Evolutionary conservation across 2,113 vertebrate species (phyloP).

Genomic region (Cottus gobio): DNA sequence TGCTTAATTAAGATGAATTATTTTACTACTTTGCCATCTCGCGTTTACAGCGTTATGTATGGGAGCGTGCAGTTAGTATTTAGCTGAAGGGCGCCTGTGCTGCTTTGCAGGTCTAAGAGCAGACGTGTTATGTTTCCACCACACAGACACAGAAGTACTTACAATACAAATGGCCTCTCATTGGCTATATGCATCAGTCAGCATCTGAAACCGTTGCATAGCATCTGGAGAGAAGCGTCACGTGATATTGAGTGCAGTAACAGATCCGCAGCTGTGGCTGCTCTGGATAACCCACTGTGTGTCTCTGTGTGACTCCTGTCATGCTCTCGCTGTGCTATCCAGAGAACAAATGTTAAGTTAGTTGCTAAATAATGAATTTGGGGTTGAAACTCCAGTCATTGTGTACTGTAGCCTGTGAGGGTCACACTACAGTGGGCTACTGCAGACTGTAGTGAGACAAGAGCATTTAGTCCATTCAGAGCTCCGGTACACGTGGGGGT

Average conservation of each 20-base stretch:
- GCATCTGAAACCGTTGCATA: not conserved
- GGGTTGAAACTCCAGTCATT: not conserved
- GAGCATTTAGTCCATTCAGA: slow-evolving; percentile 7
- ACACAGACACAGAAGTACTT: not conserved
- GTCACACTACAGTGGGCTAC: not conserved
- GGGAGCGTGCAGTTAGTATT: too few relatives aligned
- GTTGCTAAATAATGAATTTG: not conserved
- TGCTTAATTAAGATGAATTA: not conserved
- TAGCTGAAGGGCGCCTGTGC: not conserved
- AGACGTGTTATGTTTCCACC: not conserved
- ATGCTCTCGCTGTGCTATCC: not conserved
- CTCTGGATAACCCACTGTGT: not conserved
- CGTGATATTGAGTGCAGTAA: not conserved
- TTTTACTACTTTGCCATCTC: too few relatives aligned
- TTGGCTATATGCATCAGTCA: not conserved
- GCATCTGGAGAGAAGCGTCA: not conserved
- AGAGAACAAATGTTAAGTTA: not conserved
- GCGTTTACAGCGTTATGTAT: too few relatives aligned
- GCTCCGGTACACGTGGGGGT: not conserved
- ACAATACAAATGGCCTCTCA: too few relatives aligned
- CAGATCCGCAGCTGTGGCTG: not conserved
- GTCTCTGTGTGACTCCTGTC: not conserved
- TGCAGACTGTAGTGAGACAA: not conserved
- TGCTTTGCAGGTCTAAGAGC: not conserved
- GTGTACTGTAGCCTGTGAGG: slow-evolving; percentile 6